phyloP scores from a whole-genome alignment of 2,888 invertebrate genomes.

The Neocrepidodera transversa region DNA sequence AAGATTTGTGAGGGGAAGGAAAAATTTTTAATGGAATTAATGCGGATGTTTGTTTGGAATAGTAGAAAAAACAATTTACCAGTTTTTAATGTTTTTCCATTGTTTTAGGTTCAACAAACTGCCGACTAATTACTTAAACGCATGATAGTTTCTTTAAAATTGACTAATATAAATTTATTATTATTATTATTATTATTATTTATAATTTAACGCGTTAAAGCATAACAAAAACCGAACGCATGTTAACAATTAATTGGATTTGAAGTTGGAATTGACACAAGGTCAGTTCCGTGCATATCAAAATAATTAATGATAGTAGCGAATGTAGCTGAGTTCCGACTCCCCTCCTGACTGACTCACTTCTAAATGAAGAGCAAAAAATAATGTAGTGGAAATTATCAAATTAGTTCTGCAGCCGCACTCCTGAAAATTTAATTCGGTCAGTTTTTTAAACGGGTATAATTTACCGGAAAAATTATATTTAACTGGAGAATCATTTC shows the following conservation, averaged over 20 bases:
- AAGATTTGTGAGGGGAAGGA: not conserved
- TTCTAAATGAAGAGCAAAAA: constrained; percentile 16
- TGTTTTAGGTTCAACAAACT: too few relatives aligned
- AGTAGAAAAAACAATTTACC: too few relatives aligned
- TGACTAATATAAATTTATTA: too few relatives aligned
- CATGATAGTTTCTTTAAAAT: too few relatives aligned
- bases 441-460: constrained; percentile 25
- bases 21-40: not conserved
- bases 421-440: constrained; percentile 34
- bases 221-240: too few relatives aligned
- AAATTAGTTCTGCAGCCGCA: constrained; percentile 27
- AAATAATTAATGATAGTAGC: constrained; percentile 6
- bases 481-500: constrained; percentile 27
- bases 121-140: too few relatives aligned
- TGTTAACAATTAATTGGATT: not conserved
- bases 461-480: constrained; percentile 34
- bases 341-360: too few relatives aligned
- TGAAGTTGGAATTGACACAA: not conserved
- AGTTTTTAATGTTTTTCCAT: too few relatives aligned
- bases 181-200: too few relatives aligned
- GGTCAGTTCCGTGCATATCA: not conserved
- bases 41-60: too few relatives aligned
- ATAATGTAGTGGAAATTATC: constrained; percentile 30
- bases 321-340: constrained; percentile 2
- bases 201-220: too few relatives aligned